These are phyloP conservation scores for Argyra leucocephala DNA, from an alignment of 2,888 invertebrate genomes.

Conservation along the genomic window DNA sequence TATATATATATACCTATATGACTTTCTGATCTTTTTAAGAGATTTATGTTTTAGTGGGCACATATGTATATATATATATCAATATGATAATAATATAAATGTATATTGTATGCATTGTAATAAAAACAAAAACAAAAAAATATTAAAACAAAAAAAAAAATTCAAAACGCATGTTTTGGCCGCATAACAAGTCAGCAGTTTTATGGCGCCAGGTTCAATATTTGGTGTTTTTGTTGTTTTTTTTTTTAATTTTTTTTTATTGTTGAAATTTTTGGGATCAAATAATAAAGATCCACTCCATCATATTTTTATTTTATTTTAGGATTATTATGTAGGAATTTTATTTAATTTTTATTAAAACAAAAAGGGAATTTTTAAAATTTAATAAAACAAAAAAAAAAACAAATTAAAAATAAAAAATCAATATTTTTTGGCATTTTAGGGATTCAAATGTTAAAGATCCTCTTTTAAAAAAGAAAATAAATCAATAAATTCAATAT, in stretches of 20 bases:
- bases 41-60: not conserved
- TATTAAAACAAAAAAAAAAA: not conserved
- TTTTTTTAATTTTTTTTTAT: not conserved
- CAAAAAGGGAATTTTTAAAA: no score
- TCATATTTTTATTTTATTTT: conserved; percentile 3
- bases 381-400: not conserved
- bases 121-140: not conserved
- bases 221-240: not conserved
- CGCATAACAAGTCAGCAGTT: conserved; percentile 3
- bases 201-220: conserved; percentile 2
- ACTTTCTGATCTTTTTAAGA: not conserved
- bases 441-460: no score
- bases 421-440: no score
- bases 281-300: conserved; percentile 6
- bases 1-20: not conserved
- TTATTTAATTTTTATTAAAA: not conserved
- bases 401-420: not conserved
- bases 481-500: no score
- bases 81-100: no score
- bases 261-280: not conserved
- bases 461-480: no score
- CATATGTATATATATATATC: not conserved
- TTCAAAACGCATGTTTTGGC: not conserved
- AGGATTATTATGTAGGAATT: conserved; percentile 6
- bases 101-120: no score